Evolutionary conservation across 1,140 invertebrate species (phyloP), one percentile per base, ranked within the genome.

Genomic region (Scaptomyza montana): DNA sequence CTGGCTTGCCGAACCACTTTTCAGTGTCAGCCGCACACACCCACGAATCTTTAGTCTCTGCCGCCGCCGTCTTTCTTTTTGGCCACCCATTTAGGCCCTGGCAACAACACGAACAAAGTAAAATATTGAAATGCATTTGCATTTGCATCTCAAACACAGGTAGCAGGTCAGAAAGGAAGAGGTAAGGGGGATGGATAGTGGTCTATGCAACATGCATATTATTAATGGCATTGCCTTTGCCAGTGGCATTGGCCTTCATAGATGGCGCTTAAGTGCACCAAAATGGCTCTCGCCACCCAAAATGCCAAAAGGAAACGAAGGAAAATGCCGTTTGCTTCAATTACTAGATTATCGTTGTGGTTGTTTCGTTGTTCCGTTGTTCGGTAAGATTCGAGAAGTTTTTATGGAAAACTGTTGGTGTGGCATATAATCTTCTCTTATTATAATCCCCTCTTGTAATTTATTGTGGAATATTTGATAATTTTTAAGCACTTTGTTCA

Each of bases 11-110:
- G 33, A 61, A 67, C 79, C 65, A 78, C 79, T 82, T 81, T 67
- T 81, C 70, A 78, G 66, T 77, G 80, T 80, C 80, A 85, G 63
- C 39, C 61, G 41, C 77, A 85, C 74, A 65, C 74, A 65, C 80
- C 80, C 66, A 85, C 80, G 74, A 63, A 3, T 19, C 49, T 30
- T 51, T 51, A 3, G 67, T 19, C 60, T 4, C 9, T 9, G 10
- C 9, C 9, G 9, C 36, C 21, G 21, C 21, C 2, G 21, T 41
- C 36, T 10, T 9, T 7, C 51, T 13, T 61, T 46, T 63, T 53
- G 77, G 39, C 66, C 62, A 60, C 62, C 62, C 69, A 53, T 51
- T 46, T 46, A 45, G 64, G 47, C 62, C 57, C 16, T 33, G 61
- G 50, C 13, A 41, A 39, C 39, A 41, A 13, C 30, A 30, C 30